Evolutionary conservation across 2,888 invertebrate species (phyloP), one percentile per base, ranked within the genome.

Genomic region (Odontothrips loti): DNA sequence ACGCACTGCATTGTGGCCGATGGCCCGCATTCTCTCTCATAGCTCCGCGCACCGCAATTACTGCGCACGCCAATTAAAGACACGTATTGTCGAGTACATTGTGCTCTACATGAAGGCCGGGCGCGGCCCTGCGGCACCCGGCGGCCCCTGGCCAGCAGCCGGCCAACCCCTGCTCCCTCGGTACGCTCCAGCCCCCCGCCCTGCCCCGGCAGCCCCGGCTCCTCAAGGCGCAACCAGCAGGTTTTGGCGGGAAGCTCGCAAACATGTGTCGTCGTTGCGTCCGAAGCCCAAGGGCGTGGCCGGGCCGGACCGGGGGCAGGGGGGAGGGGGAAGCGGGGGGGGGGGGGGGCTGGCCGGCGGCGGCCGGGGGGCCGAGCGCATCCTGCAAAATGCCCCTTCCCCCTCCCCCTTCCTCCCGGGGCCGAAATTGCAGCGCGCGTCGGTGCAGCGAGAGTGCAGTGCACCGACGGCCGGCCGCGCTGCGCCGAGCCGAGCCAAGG

Each of bases 171-270:
- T 43, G 34, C 34, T 43, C 6, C 2, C 34, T 6, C 34, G 34
- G 34, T 43, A 6, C 34, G 6, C 34, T 43, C 68, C 17, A 27
- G 43, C 51, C 58, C 11, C 47, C 20, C 58, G 29, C 78, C 20
- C 47, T 8, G 23, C 78, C 47, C 47, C 43, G 51, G 15, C 58
- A 6, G 58, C 58, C 20, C 58, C 58, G 58, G 17, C 58, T 17
- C 48, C 10, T 20, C 51, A 12, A 51, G 17, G 20, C 58, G 20
- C 20, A n/a, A 17, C 20, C 11, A 68, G 68, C 68, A 68, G 68
- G 68, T 75, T 75, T 75, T 75, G 68, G 68, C 68, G 68, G 68
- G 68, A 75, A 75, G 68, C 68, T 23, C 68, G 68, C 68, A 75
- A 75, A 75, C 68, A 75, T 27, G 27, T 75, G 68, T 75, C 68